Base-by-base conservation (phyloP, 92 coral and sea anemone species). In the Chrysogorgia sp. region DNA sequence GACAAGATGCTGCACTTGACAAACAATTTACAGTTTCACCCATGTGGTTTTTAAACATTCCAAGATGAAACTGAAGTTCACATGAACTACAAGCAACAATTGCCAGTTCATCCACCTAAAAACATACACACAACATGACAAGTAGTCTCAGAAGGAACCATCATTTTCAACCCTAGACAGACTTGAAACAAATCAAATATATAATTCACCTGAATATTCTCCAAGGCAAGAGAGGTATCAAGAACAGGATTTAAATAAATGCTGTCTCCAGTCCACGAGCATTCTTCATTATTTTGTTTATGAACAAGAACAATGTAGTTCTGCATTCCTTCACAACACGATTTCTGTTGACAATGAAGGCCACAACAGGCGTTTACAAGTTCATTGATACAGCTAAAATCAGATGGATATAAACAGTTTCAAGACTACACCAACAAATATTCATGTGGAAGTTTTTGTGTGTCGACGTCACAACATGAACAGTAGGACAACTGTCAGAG, bases 281-380 rank as follows among this genome's bases (percentile, higher is more conserved):
- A 76, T n/a, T 79, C 80, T 0, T 66, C 85, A 10, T 74, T 82
- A 32, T 71, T 78, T 50, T 33, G 23, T 10, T 47, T 23, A 7
- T 40, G 55, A 15, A 72, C 50, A 23, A 72, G 50, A 10, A 72
- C 65, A 20, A 72, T 55, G 87, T 23, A 92, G 90, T 24, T 88
- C 78, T 40, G 90, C 82, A 63, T 33, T 71, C 57, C 86, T 35
- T 24, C 28, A 63, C 20, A 58, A 75, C 79, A 72, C 14, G 65
- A 58, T 15, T 48, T 34, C 19, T 47, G 34, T n/a, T 52, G 49
- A 25, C 64, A 49, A 40, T 59, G 80, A 6, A 76, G 89, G 21
- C 96, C 96, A 89, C 93, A 93, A 83, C 97, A 91, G 2, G 92
- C 92, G 78, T 93, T 91, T 45, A 93, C 71, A 37, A 93, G 86